phyloP scores from a whole-genome alignment of 2,113 vertebrate species.

The Mus pahari region DNA sequence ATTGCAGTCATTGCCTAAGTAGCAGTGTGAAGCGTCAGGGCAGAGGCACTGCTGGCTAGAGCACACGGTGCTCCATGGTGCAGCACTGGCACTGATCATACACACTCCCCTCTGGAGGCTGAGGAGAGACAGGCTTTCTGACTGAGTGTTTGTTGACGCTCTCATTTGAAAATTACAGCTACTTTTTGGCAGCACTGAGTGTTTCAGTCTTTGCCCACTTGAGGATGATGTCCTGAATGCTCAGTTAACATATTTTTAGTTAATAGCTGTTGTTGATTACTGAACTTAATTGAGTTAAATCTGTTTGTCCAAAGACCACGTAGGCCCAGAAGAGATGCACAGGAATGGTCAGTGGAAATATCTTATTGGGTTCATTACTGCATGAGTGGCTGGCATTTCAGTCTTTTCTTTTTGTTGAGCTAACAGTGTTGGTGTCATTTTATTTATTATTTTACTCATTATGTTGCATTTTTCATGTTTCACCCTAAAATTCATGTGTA shows the following conservation, averaged over 20 bases:
- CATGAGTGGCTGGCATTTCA: conserved; percentile 87
- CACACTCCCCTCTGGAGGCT: conserved; percentile 53
- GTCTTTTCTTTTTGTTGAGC: conserved; percentile 82
- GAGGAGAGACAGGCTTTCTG: conserved; percentile 53
- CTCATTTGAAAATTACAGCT: conserved; percentile 44
- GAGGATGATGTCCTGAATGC: conserved; percentile 79
- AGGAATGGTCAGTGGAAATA: conserved; percentile 95
- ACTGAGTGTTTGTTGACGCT: conserved; percentile 46
- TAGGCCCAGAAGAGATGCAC: conserved; percentile 95
- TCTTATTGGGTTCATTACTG: conserved; percentile 89
- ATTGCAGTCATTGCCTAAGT: not conserved
- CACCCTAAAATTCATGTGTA: conserved; percentile 84
- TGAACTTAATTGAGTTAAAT: conserved; percentile 87
- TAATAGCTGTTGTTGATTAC: conserved; percentile 84
- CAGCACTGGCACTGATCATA: conserved; percentile 23
- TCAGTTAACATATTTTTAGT: conserved; percentile 83
- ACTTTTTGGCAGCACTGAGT: conserved; percentile 67
- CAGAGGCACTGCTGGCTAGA: conserved; percentile 12
- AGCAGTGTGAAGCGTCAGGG: not conserved
- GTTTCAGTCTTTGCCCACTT: conserved; percentile 72
- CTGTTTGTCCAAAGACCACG: conserved; percentile 94
- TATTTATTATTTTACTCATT: conserved; percentile 85
- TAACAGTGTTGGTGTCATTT: conserved; percentile 84
- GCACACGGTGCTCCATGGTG: conserved; percentile 15
- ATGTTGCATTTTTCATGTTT: conserved; percentile 86